phyloP scores from a whole-genome alignment of 2,888 invertebrate genomes.

The Diarsia rubi region DNA sequence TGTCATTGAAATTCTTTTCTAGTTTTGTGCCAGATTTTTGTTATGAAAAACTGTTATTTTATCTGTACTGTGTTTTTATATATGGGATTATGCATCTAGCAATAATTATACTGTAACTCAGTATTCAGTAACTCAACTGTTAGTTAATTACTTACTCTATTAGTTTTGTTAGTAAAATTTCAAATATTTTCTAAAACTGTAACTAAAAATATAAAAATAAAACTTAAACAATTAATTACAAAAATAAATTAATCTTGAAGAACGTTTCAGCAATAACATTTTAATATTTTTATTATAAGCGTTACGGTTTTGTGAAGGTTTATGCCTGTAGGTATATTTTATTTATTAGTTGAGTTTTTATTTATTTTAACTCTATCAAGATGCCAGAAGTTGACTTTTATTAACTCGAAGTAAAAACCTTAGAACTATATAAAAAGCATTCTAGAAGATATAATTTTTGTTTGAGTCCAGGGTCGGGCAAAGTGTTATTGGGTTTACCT shows the following conservation, averaged over 20 bases:
- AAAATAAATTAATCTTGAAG: conserved; percentile 21
- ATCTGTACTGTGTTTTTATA: too few relatives aligned
- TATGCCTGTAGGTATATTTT: conserved; percentile 18
- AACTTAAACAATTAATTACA: not conserved
- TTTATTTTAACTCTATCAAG: not conserved
- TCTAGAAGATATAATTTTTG: too few relatives aligned
- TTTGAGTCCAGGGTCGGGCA: too few relatives aligned
- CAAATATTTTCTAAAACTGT: too few relatives aligned
- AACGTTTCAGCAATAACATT: conserved; percentile 33
- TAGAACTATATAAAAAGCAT: too few relatives aligned
- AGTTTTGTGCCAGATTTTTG: not conserved
- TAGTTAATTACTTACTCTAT: too few relatives aligned
- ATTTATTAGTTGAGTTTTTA: conserved; percentile 20
- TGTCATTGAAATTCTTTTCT: conserved; percentile 31
- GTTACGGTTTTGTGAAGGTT: conserved; percentile 19
- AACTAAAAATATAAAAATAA: not conserved
- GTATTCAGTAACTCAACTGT: too few relatives aligned
- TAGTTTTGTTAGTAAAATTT: too few relatives aligned
- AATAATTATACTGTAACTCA: too few relatives aligned
- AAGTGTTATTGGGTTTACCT: too few relatives aligned
- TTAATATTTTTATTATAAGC: conserved; percentile 31
- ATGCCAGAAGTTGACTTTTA: not conserved
- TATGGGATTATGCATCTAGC: too few relatives aligned
- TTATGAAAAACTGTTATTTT: not conserved
- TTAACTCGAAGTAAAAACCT: not conserved